Percentiles rank a stretch among this genome's conserved stretches.
Evolutionary conservation across 2,888 invertebrate species (phyloP).

Genomic region (Brachyopa scutellaris): DNA sequence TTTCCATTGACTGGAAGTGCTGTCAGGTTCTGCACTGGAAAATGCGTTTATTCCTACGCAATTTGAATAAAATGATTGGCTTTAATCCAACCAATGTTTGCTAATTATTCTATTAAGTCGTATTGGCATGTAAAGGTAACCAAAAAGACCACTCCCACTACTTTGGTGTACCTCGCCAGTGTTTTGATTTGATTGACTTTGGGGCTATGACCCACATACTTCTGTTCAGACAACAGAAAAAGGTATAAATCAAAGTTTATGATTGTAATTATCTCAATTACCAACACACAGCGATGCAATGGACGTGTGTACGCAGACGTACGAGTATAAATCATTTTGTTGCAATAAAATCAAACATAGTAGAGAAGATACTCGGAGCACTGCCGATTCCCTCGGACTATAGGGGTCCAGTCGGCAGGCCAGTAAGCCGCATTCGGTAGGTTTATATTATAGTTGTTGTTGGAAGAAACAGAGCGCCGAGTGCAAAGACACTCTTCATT

Average conservation of each 20-base stretch:
- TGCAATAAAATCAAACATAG: constrained; percentile 29
- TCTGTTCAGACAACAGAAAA: background rate
- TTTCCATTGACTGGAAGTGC: too few relatives aligned
- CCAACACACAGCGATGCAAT: background rate
- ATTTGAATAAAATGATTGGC: constrained; percentile 10
- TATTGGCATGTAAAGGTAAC: background rate
- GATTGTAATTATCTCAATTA: constrained; percentile 12
- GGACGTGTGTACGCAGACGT: background rate
- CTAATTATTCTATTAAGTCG: constrained; percentile 21
- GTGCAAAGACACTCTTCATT: constrained; percentile 72
- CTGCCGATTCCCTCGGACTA: background rate
- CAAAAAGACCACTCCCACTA: constrained; percentile 7
- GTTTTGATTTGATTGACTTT: background rate
- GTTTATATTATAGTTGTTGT: background rate
- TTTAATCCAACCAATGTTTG: constrained; percentile 13
- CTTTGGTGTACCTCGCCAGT: background rate
- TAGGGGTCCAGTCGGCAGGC: background rate
- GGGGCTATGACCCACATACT: constrained; percentile 39
- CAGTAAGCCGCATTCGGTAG: constrained; percentile 1
- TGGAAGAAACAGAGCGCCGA: constrained; percentile 28
- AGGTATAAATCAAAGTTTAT: constrained; percentile 8
- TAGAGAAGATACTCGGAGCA: constrained; percentile 27
- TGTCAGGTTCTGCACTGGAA: background rate
- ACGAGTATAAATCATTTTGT: constrained; percentile 47
- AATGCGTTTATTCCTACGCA: background rate